A percentile compares a stretch with the other conserved stretches of the same genome.
Evolutionary conservation across 35 echinoderm and acorn worm species (phyloP).

Genomic region (Apostichopus parvimensis): DNA sequence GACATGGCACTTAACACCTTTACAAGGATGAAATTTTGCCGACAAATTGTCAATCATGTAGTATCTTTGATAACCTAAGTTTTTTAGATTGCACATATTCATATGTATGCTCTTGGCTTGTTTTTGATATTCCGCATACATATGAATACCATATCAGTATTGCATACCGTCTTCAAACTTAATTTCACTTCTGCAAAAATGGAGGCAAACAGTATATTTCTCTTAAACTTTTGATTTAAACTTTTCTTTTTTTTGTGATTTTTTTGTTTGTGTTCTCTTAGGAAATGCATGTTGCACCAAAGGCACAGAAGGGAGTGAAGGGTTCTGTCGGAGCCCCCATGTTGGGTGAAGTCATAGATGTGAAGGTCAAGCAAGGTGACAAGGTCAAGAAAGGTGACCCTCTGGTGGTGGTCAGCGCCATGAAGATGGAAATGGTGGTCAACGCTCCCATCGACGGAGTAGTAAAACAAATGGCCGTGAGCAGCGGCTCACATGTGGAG

Average conservation of each 20-base stretch:
- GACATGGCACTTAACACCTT: no score
- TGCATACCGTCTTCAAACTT: no score
- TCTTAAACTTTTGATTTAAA: background rate
- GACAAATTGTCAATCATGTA: no score
- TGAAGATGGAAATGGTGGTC: conserved; percentile 99
- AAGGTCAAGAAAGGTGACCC: conserved; percentile 88
- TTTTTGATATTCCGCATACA: no score
- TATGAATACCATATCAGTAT: no score
- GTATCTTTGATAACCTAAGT: no score
- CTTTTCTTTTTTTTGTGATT: background rate
- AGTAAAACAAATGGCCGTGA: conserved; percentile 78
- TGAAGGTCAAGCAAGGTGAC: conserved; percentile 73
- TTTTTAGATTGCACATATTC: no score
- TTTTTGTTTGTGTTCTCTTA: background rate
- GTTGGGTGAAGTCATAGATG: conserved; percentile 90
- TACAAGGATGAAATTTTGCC: no score
- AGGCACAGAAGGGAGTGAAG: conserved; percentile 82
- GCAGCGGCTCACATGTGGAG: conserved; percentile 74
- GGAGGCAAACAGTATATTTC: background rate
- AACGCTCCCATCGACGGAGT: conserved; percentile 82
- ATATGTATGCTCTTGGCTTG: no score
- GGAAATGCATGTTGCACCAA: conserved; percentile 94
- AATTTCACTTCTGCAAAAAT: background rate
- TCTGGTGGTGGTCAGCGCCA: conserved; percentile 89
- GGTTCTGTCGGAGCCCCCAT: conserved; percentile 95